Base-by-base conservation (phyloP, 2,113 vertebrate genomes). In the Antigone vipio region DNA sequence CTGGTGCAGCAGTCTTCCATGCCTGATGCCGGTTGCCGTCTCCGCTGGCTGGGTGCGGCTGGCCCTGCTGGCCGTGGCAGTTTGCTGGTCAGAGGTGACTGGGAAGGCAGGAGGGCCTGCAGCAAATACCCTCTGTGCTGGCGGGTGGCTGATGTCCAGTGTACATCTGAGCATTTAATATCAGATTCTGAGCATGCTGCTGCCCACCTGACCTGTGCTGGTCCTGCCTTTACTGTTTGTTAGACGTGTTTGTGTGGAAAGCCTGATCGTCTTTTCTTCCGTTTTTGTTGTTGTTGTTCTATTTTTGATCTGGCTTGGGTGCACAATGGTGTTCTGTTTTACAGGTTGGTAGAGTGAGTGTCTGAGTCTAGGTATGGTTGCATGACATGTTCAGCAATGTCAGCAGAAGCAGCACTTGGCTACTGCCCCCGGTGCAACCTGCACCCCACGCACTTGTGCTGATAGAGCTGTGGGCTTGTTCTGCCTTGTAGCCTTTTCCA, bases 371-470 rank as follows among this genome's bases (percentile, higher is more conserved):
- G 38, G 12, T 59, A 7, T 55, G 26, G n/a, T 68, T 78, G 21
- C 19, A 5, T n/a, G 73, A 53, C 18, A 7, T 12, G 44, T 29
- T 91, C 44, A 89, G 53, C 44, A 55, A 3, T 34, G 38, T 34
- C 52, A 86, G 32, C 11, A 2, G 80, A 53, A 79, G n/a, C 5
- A 73, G 45, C 30, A 15, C 26, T 85, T 45, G 45, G 26, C 47
- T 78, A 13, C 32, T 72, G 42, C 3, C 30, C 8, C 27, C 0
- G 0, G 42, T 79, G 66, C 44, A 18, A 1, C 16, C 73, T 49
- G 47, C 40, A 63, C 2, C 38, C 52, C 15, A 0, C 67, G 60
- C 32, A 23, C 13, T 44, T 77, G 69, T 32, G 44, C 50, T 45
- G n/a, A 21, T 81, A 26, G 24, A 50, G 60, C 30, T 40, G 38